Base-by-base conservation (phyloP, 2,113 vertebrate genomes). In the Girardinichthys multiradiatus region DNA sequence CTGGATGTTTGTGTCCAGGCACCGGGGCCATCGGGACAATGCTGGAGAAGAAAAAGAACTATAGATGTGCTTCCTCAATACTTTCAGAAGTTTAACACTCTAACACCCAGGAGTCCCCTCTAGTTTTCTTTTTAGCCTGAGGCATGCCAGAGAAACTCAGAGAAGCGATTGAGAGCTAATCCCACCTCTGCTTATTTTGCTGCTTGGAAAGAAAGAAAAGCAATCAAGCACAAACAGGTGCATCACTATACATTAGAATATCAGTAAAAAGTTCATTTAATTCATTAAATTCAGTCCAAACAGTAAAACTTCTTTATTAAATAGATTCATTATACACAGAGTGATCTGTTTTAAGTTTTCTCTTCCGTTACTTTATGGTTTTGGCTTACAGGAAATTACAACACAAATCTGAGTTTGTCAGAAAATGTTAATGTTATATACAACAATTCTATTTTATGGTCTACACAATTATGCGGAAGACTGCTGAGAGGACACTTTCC, bases 81-180 rank as follows among this genome's bases (percentile, higher is more conserved):
- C 90, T 87, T 87, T 89, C 66, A 82, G 72, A 90, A 89, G 84
- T 90, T 86, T 79, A 90, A 89, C 88, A 82, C 84, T 83, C 82
- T 79, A 80, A 71, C 90, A 87, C 87, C 80, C 89, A 83, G 80
- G 86, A 83, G 86, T 84, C 81, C 75, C 73, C 72, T 82, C 28
- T 68, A 77, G 70, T 83, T 84, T 83, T 57, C 84, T 86, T 72
- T 75, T 7, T 92, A 77, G 91, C 92, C 91, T 4, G 77, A 74
- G 90, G 92, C 92, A 76, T 75, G 89, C 88, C 86, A 81, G 86
- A 91, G 83, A 83, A 89, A 83, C 81, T 90, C 73, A 60, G 81
- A 89, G 83, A 77, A 82, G 83, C 57, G 66, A 62, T 81, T 60
- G 80, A 65, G 77, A 84, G 67, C 82, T 88, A 88, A 86, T 83